phyloP scores from a whole-genome alignment of 2,113 vertebrate genomes.

The western clawed frog (Xenopus tropicalis) region UCB_Xtro_10.0 CM004444.2:24561501-24562000 shows the following conservation, averaged over 20 bases:
- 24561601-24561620: too few relatives aligned
- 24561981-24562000: too few relatives aligned
- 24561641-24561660: constrained; percentile 36
- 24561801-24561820: constrained; percentile 18
- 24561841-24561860: constrained; percentile 16
- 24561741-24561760: constrained; percentile 40
- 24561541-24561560: too few relatives aligned
- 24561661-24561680: constrained; percentile 44
- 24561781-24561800: constrained; percentile 19
- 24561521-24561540: too few relatives aligned
- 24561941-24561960: too few relatives aligned
- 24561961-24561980: too few relatives aligned
- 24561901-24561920: too few relatives aligned
- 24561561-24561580: too few relatives aligned
- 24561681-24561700: constrained; percentile 38
- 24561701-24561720: constrained; percentile 41
- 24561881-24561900: too few relatives aligned
- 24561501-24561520: too few relatives aligned
- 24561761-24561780: constrained; percentile 31
- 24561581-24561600: too few relatives aligned
- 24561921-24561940: too few relatives aligned
- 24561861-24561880: background rate
- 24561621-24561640: constrained; percentile 8
- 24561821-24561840: constrained; percentile 35
- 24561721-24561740: constrained; percentile 33